Evolutionary conservation across 2,113 vertebrate species (phyloP).

Genomic region (Thymallus thymallus): DNA sequence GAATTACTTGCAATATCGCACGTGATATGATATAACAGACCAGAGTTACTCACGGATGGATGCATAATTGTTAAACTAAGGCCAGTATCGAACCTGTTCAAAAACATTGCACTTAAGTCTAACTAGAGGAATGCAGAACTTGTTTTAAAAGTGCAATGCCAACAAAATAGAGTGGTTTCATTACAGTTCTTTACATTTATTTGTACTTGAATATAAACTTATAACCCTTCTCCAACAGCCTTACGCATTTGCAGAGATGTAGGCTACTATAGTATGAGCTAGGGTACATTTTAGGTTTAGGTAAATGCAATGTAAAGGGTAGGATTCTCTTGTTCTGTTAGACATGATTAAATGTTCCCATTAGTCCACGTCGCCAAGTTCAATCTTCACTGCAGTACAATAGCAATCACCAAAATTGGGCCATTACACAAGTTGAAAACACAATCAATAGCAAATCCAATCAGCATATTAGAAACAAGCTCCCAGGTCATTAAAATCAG

Average conservation of each 20-base stretch:
- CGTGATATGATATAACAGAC: too few relatives aligned
- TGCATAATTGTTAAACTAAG: too few relatives aligned
- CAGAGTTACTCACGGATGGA: too few relatives aligned
- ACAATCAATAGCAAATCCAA: conserved; percentile 63
- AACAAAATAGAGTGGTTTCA: neutral
- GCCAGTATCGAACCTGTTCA: too few relatives aligned
- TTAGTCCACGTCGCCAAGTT: conserved; percentile 32
- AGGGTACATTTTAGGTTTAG: neutral
- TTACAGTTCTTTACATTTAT: neutral
- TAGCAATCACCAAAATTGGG: conserved; percentile 45
- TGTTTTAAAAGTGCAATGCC: neutral
- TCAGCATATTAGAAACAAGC: conserved; percentile 51
- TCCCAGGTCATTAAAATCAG: conserved; percentile 53
- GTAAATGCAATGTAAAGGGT: conserved; percentile 24
- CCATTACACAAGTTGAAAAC: conserved; percentile 38
- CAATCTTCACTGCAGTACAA: conserved; percentile 41
- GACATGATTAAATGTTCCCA: conserved; percentile 40
- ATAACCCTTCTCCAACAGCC: neutral
- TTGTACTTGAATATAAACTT: neutral
- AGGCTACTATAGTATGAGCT: neutral
- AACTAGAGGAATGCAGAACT: neutral
- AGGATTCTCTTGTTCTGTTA: conserved; percentile 29
- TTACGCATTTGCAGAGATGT: neutral
- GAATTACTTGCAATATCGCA: too few relatives aligned
- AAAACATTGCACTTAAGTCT: neutral